Evolutionary conservation across 2,888 invertebrate species (phyloP).

Genomic region (Drosophila vallismaia): DNA sequence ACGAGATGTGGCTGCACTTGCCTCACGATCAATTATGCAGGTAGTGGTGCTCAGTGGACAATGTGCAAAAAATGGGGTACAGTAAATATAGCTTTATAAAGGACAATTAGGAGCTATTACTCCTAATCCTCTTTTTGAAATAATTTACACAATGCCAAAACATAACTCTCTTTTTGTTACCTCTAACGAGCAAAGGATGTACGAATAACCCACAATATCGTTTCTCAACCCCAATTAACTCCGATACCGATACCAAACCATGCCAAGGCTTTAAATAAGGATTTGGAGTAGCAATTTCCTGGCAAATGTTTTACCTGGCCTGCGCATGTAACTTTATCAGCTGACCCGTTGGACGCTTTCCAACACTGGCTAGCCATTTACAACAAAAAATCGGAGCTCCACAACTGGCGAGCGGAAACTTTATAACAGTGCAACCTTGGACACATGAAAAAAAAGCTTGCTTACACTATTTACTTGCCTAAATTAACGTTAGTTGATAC

Average conservation of each 20-base stretch:
- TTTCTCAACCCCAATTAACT: background rate
- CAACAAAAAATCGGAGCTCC: constrained; percentile 46
- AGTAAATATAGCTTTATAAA: background rate
- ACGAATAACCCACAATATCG: no score
- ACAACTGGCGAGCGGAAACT: constrained; percentile 6
- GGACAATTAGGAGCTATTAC: no score
- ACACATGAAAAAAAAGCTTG: background rate
- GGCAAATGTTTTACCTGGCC: constrained; percentile 22
- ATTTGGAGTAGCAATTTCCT: constrained; percentile 4
- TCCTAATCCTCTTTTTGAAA: no score
- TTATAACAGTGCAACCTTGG: constrained; percentile 24
- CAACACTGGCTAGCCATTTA: constrained; percentile 58
- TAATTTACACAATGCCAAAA: no score
- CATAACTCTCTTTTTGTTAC: no score
- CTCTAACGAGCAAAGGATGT: no score
- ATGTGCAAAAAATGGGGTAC: constrained; percentile 12
- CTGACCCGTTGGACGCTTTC: constrained; percentile 49
- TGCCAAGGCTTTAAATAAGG: constrained; percentile 1
- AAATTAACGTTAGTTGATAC: constrained; percentile 75
- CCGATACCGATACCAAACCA: background rate
- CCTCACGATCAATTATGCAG: constrained; percentile 36
- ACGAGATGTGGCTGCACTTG: constrained; percentile 47
- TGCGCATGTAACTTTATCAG: constrained; percentile 61
- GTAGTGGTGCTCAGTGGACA: constrained; percentile 8
- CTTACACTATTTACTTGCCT: constrained; percentile 53